phyloP scores from a whole-genome alignment of 2,888 invertebrate genomes.

The Acanthosepion pharaonis region DNA sequence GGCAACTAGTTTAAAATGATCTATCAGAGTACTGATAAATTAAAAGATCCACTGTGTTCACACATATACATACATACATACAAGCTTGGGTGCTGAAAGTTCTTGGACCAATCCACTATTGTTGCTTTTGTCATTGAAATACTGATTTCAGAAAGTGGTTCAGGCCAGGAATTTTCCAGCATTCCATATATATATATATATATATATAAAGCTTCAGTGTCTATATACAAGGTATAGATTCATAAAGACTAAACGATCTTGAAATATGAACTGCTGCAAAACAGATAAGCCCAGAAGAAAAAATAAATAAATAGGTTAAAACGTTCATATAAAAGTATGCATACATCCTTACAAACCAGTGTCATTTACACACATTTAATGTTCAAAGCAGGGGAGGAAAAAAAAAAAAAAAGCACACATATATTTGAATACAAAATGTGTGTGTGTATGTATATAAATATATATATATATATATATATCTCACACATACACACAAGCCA shows the following conservation, averaged over 20 bases:
- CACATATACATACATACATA: too few species aligned
- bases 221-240: not conserved
- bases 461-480: not conserved
- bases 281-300: not conserved
- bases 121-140: too few species aligned
- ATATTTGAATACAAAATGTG: not conserved
- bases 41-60: too few species aligned
- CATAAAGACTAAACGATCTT: not conserved
- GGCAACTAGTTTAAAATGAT: not conserved
- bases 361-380: not conserved
- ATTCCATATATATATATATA: not conserved
- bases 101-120: too few species aligned
- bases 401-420: not conserved
- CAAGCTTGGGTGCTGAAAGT: too few species aligned
- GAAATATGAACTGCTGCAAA: not conserved
- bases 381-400: not conserved
- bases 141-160: too few species aligned
- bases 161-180: too few species aligned
- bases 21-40: not conserved
- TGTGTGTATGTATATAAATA: not conserved
- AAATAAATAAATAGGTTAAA: not conserved
- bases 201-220: not conserved
- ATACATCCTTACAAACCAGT: not conserved
- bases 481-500: not conserved
- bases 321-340: not conserved